Conservation (phyloP, 2,888 invertebrate genomes). For the Cotesia congregata region DNA sequence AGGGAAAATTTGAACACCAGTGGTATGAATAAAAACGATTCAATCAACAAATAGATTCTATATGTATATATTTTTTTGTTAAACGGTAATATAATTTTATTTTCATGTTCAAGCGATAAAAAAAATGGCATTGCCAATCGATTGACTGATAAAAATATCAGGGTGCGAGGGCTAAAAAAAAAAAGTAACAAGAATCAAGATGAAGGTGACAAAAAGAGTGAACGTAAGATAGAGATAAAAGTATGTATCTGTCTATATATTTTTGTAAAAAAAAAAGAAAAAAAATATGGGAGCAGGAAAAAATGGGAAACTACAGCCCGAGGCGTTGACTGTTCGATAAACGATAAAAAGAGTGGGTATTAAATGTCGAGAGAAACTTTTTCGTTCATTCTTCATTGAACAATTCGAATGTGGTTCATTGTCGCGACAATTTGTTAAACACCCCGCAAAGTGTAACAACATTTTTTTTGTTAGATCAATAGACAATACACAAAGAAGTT, state of each 20-base stretch:
- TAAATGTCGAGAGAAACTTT: conserved; percentile 1
- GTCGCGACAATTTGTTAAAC: background rate
- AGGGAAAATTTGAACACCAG: no score
- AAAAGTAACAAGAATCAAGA: background rate
- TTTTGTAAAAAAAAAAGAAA: background rate
- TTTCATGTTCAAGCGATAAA: background rate
- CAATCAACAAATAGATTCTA: background rate
- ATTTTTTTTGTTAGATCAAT: background rate
- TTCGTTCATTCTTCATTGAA: conserved; percentile 1
- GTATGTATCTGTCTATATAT: background rate
- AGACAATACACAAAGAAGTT: background rate
- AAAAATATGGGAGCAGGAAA: background rate
- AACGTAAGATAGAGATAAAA: background rate
- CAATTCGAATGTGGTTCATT: background rate
- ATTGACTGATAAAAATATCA: background rate
- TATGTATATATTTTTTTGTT: background rate
- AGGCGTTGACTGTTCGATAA: background rate
- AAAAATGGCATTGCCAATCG: background rate
- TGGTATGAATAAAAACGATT: no score
- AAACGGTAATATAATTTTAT: background rate
- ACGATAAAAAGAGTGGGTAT: conserved; percentile 1
- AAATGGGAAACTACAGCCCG: background rate
- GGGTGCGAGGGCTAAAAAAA: background rate
- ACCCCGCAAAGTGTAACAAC: background rate
- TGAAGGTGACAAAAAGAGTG: background rate